These are phyloP conservation scores for Eudasyphora cyanicolor DNA, from an alignment of 2,888 invertebrate species.

Conservation along the genomic window DNA sequence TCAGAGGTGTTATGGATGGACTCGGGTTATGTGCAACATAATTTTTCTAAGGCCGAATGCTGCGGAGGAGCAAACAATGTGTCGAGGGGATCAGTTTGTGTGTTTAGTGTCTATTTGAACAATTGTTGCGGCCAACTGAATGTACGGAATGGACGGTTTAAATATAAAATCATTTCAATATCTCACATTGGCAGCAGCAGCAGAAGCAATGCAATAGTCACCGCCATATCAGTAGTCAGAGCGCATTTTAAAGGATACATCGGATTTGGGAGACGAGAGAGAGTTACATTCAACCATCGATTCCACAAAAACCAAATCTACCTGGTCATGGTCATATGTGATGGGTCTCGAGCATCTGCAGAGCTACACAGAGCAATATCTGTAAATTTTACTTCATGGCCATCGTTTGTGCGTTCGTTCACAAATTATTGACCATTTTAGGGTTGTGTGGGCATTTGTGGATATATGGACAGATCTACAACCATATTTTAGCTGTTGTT, in stretches of 20 bases:
- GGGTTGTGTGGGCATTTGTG: constrained; percentile 1
- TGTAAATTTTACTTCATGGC: constrained; percentile 3
- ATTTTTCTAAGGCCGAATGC: neutral
- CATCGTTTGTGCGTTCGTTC: neutral
- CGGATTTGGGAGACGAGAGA: neutral
- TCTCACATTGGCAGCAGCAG: neutral
- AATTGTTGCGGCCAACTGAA: constrained; percentile 14
- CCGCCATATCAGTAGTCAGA: neutral
- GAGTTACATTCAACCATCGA: neutral
- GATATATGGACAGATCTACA: neutral
- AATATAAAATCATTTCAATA: constrained; percentile 24
- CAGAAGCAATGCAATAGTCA: neutral
- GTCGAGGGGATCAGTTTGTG: neutral
- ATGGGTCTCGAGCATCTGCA: neutral
- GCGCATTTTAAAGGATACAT: constrained; percentile 6
- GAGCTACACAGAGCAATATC: neutral
- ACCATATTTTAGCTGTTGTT: constrained; percentile 28
- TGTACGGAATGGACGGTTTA: neutral
- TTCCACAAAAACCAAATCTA: constrained; percentile 1
- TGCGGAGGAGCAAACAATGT: neutral
- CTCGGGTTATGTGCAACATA: neutral
- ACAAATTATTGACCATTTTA: constrained; percentile 28
- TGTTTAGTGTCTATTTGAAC: constrained; percentile 25
- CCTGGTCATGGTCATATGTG: constrained; percentile 4
- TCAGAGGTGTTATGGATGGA: neutral